These are phyloP conservation scores for Oreochromis spilurus DNA, from an alignment of 2,113 vertebrate genomes.

Conservation along the genomic window DNA sequence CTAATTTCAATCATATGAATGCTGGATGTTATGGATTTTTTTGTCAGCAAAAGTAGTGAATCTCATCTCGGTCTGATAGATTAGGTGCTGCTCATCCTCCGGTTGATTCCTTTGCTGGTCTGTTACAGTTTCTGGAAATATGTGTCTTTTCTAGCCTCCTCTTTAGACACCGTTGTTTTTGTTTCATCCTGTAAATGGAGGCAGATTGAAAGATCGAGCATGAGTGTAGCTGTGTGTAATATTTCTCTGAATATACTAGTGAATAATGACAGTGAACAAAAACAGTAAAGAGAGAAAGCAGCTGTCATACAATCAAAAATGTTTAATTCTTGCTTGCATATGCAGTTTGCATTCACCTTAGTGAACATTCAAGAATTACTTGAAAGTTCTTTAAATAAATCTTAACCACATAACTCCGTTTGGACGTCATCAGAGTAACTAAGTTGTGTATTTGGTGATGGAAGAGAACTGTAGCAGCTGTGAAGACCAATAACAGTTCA, in stretches of 20 bases:
- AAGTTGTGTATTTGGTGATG: not conserved
- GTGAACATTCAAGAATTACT: not conserved
- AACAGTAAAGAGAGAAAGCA: not conserved
- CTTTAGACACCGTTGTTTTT: not conserved
- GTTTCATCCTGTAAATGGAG: not conserved
- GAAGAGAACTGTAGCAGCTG: not conserved
- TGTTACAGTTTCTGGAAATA: not conserved
- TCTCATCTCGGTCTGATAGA: not conserved
- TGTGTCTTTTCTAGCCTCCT: not conserved
- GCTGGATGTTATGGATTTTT: not conserved
- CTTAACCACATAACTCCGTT: not conserved
- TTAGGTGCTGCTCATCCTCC: not conserved
- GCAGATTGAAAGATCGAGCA: not conserved
- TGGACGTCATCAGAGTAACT: not conserved
- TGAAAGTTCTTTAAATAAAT: not conserved
- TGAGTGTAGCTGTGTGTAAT: not conserved
- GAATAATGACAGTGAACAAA: not conserved
- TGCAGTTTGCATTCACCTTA: not conserved
- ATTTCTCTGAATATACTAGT: not conserved
- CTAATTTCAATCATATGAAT: not conserved
- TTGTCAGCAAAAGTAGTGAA: not conserved
- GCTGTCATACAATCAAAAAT: not conserved
- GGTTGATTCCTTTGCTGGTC: not conserved
- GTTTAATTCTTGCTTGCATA: not conserved
- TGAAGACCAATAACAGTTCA: not conserved